These are phyloP conservation scores for Phengaris alcon DNA, from an alignment of 2,888 invertebrate genomes.

Conservation along the genomic window DNA sequence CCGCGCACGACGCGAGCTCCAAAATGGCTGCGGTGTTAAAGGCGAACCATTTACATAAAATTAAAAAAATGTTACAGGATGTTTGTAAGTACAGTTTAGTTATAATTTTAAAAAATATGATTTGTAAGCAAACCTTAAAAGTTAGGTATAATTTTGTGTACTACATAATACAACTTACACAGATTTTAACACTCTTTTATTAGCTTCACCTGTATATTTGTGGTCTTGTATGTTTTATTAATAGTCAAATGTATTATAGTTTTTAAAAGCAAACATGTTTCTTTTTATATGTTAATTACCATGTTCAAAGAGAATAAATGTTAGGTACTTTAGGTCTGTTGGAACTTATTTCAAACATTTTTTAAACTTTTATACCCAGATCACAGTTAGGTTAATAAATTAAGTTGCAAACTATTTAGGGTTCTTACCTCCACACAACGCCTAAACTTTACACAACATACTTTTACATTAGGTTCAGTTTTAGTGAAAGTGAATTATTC, in stretches of 20 bases:
- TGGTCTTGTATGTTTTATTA: too few relatives aligned
- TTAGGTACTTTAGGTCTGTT: not conserved
- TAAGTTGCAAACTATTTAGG: not conserved
- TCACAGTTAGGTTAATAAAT: not conserved
- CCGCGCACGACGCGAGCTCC: not conserved
- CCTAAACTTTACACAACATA: not conserved
- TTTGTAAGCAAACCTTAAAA: too few relatives aligned
- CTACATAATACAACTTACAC: too few relatives aligned
- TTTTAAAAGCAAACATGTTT: too few relatives aligned
- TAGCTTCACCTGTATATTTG: too few relatives aligned
- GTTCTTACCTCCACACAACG: not conserved
- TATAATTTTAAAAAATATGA: too few relatives aligned
- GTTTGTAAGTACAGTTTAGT: not conserved
- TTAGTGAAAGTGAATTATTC: not conserved
- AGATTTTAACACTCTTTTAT: too few relatives aligned
- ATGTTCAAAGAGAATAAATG: not conserved
- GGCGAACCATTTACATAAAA: conserved; percentile 2
- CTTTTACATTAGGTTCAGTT: not conserved
- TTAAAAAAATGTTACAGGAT: conserved; percentile 6
- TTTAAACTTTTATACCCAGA: not conserved
- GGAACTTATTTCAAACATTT: not conserved
- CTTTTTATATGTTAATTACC: not conserved
- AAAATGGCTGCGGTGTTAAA: conserved; percentile 1
- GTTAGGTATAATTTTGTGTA: too few relatives aligned
- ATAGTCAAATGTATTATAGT: too few relatives aligned